Conservation (phyloP, 2,797 vertebrate genomes). For the Moxostoma hubbsi region DNA sequence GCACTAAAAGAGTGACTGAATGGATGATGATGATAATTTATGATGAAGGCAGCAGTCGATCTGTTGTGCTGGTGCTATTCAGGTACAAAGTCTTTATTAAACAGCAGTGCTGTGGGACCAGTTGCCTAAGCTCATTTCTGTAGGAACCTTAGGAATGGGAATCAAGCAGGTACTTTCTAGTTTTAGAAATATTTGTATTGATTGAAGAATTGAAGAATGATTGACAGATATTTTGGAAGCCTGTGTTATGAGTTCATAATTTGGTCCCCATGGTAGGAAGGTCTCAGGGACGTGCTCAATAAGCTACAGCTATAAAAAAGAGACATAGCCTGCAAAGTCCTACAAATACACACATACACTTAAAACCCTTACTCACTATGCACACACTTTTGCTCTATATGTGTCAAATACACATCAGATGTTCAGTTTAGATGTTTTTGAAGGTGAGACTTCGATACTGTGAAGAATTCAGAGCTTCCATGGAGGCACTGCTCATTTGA, state of each 20-base stretch:
- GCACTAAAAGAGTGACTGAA: constrained; percentile 47
- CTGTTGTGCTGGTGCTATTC: constrained; percentile 58
- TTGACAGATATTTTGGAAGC: constrained; percentile 22
- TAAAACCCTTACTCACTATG: constrained; percentile 25
- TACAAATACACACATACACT: too few relatives aligned
- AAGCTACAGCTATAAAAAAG: constrained; percentile 23
- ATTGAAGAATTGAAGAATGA: constrained; percentile 39
- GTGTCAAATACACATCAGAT: constrained; percentile 39
- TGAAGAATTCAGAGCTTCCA: constrained; percentile 59
- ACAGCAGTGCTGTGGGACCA: constrained; percentile 42
- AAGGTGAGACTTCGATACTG: constrained; percentile 58
- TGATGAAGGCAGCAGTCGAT: constrained; percentile 63
- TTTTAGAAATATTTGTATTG: constrained; percentile 15
- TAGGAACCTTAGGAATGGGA: constrained; percentile 25
- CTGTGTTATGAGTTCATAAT: constrained; percentile 21
- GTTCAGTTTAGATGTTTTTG: constrained; percentile 27
- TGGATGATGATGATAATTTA: constrained; percentile 51
- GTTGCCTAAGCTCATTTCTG: constrained; percentile 44
- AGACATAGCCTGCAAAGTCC: neutral
- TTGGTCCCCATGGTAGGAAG: neutral
- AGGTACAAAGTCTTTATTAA: constrained; percentile 66
- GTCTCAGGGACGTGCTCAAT: constrained; percentile 24
- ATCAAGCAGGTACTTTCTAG: constrained; percentile 47
- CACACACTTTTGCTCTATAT: constrained; percentile 21
- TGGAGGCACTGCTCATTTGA: constrained; percentile 29